Evolutionary conservation across 2,113 vertebrate genomes (phyloP).

Genomic region (Romanogobio albipinnatus): DNA sequence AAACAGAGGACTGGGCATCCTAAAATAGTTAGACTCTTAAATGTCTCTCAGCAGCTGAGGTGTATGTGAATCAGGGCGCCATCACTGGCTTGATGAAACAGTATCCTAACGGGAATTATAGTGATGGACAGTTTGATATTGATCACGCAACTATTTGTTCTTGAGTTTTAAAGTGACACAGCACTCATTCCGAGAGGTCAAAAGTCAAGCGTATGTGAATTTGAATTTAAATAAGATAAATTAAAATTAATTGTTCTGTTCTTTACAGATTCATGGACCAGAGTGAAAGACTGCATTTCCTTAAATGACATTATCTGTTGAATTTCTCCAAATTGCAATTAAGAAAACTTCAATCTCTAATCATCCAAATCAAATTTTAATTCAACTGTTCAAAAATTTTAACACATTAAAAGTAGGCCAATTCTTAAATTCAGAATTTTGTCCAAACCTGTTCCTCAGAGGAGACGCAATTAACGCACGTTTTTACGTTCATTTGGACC

Average conservation of each 20-base stretch:
- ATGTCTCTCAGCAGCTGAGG: conserved; percentile 55
- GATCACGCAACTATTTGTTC: not conserved
- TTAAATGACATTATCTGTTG: not conserved
- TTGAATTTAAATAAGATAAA: not conserved
- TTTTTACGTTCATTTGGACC: not conserved
- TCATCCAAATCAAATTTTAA: not conserved
- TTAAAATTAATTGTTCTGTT: not conserved
- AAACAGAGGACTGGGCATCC: conserved; percentile 26
- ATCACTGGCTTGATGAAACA: not conserved
- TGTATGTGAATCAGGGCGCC: conserved; percentile 41
- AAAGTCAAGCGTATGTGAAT: not conserved
- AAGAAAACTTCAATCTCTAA: not conserved
- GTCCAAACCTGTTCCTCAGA: not conserved
- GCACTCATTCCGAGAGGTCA: not conserved
- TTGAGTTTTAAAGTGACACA: not conserved
- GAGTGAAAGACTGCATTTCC: not conserved
- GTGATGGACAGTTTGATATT: not conserved
- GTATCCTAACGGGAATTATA: not conserved
- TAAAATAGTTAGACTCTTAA: conserved; percentile 61
- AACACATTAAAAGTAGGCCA: not conserved
- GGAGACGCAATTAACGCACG: not conserved
- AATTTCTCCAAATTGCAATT: not conserved
- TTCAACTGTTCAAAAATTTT: not conserved
- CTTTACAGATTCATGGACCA: not conserved
- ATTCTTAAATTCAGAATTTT: not conserved